Evolutionary conservation across 2,888 invertebrate species (phyloP), one percentile per base, ranked within the genome.

Genomic region (Laspeyria flexula): DNA sequence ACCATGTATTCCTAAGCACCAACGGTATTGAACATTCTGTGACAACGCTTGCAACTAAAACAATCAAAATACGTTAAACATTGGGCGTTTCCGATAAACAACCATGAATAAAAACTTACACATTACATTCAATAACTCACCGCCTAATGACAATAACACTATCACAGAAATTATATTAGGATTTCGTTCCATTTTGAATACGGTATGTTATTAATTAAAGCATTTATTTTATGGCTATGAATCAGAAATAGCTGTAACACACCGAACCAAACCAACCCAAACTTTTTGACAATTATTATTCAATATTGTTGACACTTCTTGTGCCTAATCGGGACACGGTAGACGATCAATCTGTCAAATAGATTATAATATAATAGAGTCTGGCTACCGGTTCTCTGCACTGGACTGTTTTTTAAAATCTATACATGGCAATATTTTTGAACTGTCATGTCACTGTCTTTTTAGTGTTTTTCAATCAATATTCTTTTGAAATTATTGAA

Each of bases 1-100:
- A 98, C 98, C 98, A 98, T 25, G 96, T 94, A 53, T 97, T 98
- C 72, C 97, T 93, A 40, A 98, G 85, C 37, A 96, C 95, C 59
- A 94, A 78, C 21, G 98, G 97, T 76, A 98, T 96, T 18, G 94
- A 93, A 81, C 97, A 97, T 52, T 93, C 93, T 0, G 84, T 78
- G 50, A 80, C 74, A 61, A 83, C 79, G 47, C 72, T 65, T 31
- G 77, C 66, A 48, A 83, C 90, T 91, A 77, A 52, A 86, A 69
- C 54, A 64, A 55, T 34, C 47, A 69, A 60, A 72, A 55, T 64
- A 67, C 71, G 68, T 68, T 71, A 42, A 45, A 57, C 44, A 59
- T 38, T 67, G 88, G 90, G 90, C 90, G 90, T 89, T 77, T 76
- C 83, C 88, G 66, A 35, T 50, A 57, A 1, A 7, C 7, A 25